Base-by-base conservation (phyloP, 37 sponge, comb jelly and placozoan species). In the Dysidea cf. avara region DNA sequence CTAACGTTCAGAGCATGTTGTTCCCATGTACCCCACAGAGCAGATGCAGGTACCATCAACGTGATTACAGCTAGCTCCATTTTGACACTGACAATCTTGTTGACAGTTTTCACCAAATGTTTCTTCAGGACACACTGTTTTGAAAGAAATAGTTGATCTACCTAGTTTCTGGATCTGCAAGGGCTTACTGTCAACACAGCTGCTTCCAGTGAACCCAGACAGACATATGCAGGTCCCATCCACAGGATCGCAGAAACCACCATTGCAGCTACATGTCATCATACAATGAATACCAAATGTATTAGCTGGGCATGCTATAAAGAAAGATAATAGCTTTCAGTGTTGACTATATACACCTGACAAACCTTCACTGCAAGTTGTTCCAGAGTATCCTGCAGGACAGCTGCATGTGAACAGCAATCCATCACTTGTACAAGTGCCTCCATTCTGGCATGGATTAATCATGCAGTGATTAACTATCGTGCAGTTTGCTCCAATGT, bases 161-260 rank as follows among this genome's bases (percentile, higher is more conserved):
- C 28, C 25, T 61, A 11, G 5, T 5, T 2, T 28, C n/a, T n/a
- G n/a, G n/a, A n/a, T n/a, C n/a, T n/a, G n/a, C n/a, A n/a, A n/a
- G n/a, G n/a, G n/a, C 38, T n/a, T 25, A 83, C 83, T 64, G 36
- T 37, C 34, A 54, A 76, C 69, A 75, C 83, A 83, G 13, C 22
- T 39, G 2, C 36, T 22, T 24, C 83, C 83, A 22, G 62, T 75
- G 70, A 62, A 83, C 0, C 83, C 83, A 6, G 76, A 77, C 0
- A 65, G 11, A 47, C 83, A 83, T 32, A 16, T 31, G 47, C 83
- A 83, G 28, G 71, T 68, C 22, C 83, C 83, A 76, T 75, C 46
- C 13, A 69, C 68, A 51, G 52, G 53, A 35, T 75, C 52, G 53
- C 83, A 83, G n/a, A n/a, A n/a, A n/a, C n/a, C n/a, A n/a, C n/a